phyloP scores from a whole-genome alignment of 2,113 vertebrate species.

The Epinephelus moara region DNA sequence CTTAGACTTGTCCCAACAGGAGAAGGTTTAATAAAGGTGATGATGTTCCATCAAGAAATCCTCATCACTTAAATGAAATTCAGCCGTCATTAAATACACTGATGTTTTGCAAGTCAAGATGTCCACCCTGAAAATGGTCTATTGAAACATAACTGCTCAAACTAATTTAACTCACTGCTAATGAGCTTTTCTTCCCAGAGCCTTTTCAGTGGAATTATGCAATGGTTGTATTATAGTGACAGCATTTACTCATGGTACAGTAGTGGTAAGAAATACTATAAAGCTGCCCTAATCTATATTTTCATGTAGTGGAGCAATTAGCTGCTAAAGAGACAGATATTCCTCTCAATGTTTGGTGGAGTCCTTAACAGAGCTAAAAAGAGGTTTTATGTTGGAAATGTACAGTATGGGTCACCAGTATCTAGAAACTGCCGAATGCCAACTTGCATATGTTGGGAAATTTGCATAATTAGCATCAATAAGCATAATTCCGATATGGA shows the following conservation, averaged over 20 bases:
- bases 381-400: not conserved
- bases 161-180: not conserved
- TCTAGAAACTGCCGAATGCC: too few species aligned
- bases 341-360: not conserved
- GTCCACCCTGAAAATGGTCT: not conserved
- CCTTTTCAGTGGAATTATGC: not conserved
- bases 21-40: not conserved
- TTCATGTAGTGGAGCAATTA: not conserved
- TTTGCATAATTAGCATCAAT: too few species aligned
- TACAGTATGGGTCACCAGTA: too few species aligned
- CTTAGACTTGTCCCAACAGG: not conserved
- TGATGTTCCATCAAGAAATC: not conserved
- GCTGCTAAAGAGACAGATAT: not conserved
- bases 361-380: not conserved
- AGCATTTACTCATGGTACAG: not conserved
- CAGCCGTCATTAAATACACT: not conserved
- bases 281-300: not conserved
- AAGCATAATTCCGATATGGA: too few species aligned
- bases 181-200: too few species aligned
- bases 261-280: not conserved
- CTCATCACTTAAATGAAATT: not conserved
- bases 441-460: too few species aligned
- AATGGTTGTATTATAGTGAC: not conserved
- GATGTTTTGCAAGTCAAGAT: not conserved
- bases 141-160: not conserved